Conservation (phyloP, 2,113 vertebrate genomes). For the Myotis yumanensis region DNA sequence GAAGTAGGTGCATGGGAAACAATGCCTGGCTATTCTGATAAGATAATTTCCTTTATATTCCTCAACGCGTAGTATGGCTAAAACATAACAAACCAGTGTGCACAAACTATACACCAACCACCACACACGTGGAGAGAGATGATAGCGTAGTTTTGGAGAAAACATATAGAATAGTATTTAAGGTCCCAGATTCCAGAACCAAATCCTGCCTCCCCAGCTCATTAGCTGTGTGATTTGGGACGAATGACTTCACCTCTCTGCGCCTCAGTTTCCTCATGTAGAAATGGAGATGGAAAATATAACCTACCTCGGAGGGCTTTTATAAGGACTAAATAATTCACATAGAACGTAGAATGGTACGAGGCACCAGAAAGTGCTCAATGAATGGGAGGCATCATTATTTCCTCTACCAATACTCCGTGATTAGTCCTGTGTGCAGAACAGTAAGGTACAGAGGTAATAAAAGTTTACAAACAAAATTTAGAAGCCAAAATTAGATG, state of each 20-base stretch:
- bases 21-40: background rate
- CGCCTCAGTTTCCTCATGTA: background rate
- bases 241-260: background rate
- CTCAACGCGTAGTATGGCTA: background rate
- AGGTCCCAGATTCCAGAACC: background rate
- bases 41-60: background rate
- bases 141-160: background rate
- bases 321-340: background rate
- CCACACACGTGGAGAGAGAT: background rate
- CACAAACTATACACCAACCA: background rate
- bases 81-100: background rate
- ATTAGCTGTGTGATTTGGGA: background rate
- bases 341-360: background rate
- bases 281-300: background rate
- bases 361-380: background rate
- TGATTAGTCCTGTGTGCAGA: background rate
- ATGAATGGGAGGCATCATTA: background rate
- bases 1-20: background rate
- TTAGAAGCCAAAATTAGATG: slow-evolving; percentile 5
- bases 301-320: background rate
- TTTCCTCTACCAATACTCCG: background rate
- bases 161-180: background rate
- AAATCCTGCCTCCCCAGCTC: background rate
- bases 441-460: background rate
- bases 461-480: slow-evolving; percentile 14